phyloP scores from a whole-genome alignment of 1,140 invertebrate genomes.

The Conus ventricosus region DNA sequence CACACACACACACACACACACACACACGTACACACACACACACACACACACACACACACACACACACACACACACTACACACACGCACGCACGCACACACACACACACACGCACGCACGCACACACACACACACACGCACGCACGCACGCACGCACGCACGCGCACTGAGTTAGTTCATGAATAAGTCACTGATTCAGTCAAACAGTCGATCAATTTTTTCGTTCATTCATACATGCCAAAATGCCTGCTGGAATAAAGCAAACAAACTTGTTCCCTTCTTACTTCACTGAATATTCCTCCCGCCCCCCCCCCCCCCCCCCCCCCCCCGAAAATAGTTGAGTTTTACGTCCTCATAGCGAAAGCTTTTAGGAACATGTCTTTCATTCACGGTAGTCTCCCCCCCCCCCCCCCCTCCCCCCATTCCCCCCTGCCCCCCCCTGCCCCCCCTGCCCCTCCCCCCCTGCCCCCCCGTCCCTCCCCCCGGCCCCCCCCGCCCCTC shows the following conservation, averaged over 20 bases:
- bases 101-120: background rate
- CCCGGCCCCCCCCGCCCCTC: too few relatives aligned
- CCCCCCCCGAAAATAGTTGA: too few relatives aligned
- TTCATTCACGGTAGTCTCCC: too few relatives aligned
- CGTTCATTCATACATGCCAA: background rate
- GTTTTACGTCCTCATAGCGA: too few relatives aligned
- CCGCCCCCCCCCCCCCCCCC: too few relatives aligned
- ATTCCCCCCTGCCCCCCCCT: too few relatives aligned
- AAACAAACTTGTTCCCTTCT: background rate
- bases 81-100: background rate
- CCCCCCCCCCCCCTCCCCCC: too few relatives aligned
- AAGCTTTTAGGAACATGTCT: too few relatives aligned
- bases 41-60: background rate
- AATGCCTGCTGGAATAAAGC: background rate
- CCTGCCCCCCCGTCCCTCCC: too few relatives aligned
- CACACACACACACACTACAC: background rate
- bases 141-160: background rate
- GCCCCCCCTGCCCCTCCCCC: too few relatives aligned
- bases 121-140: constrained; percentile 17
- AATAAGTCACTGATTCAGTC: too few relatives aligned
- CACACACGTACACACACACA: background rate
- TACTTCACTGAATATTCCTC: background rate
- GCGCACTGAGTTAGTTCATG: background rate
- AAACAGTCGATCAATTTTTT: background rate
- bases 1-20: background rate